Evolutionary conservation across 2,888 invertebrate species (phyloP).

Genomic region (Heliconius sara): DNA sequence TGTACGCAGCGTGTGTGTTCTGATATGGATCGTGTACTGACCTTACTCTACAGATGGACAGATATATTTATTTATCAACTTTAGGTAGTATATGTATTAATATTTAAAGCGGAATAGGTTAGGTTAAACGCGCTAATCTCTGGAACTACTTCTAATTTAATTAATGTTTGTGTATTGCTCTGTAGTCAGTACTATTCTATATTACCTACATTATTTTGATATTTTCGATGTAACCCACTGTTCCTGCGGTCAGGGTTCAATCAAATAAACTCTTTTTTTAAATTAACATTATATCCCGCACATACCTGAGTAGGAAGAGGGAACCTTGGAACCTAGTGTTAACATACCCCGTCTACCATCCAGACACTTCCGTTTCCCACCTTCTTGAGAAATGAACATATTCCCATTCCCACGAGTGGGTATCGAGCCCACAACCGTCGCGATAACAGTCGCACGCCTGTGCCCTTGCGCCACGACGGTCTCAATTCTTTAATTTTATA

Average conservation of each 20-base stretch:
- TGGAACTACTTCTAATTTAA: no score
- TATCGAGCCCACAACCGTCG: not conserved
- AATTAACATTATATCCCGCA: not conserved
- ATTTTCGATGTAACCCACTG: no score
- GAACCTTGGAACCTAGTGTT: no score
- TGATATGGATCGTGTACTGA: not conserved
- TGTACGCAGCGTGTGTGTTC: not conserved
- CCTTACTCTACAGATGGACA: slow-evolving; percentile 1
- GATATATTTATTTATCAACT: not conserved
- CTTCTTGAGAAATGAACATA: not conserved
- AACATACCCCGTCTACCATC: not conserved
- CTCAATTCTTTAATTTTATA: not conserved
- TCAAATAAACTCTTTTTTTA: no score
- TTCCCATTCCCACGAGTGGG: not conserved
- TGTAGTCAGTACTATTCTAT: no score
- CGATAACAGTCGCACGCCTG: not conserved
- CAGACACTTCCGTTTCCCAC: not conserved
- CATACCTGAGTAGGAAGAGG: not conserved
- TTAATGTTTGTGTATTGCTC: no score
- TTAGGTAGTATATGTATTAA: no score
- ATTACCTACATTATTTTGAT: no score
- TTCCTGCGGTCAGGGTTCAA: no score
- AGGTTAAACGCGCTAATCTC: no score
- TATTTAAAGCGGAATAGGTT: no score
- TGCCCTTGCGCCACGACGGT: not conserved